These are phyloP conservation scores for Catharus fuscescens DNA, from an alignment of 2,113 vertebrate species.

Conservation along the genomic window DNA sequence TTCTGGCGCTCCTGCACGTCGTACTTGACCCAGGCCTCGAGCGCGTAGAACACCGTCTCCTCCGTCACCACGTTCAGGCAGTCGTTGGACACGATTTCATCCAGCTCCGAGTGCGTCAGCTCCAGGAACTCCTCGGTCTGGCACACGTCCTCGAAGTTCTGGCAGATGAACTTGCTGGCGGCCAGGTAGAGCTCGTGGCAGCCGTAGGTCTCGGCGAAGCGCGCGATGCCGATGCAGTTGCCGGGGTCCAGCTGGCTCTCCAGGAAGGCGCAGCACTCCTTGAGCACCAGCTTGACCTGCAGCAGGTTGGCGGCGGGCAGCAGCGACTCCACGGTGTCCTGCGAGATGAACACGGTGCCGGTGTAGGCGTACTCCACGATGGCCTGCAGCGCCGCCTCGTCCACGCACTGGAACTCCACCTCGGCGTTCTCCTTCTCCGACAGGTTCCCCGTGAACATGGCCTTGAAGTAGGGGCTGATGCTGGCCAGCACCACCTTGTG, in stretches of 20 bases:
- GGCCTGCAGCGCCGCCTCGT: conserved; percentile 92
- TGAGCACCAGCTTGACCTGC: conserved; percentile 94
- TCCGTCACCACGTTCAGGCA: conserved; percentile 95
- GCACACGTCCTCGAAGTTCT: conserved; percentile 96
- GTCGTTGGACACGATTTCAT: conserved; percentile 96
- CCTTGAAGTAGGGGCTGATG: conserved; percentile 99
- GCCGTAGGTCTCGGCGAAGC: conserved; percentile 96
- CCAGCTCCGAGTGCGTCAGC: conserved; percentile 89
- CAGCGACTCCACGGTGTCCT: conserved; percentile 95
- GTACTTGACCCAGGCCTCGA: conserved; percentile 97
- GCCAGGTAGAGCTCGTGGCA: conserved; percentile 94
- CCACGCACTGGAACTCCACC: conserved; percentile 96
- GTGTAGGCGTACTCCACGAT: conserved; percentile 98
- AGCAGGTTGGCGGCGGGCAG: conserved; percentile 97
- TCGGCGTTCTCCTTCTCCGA: conserved; percentile 96
- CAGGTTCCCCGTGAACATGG: conserved; percentile 98
- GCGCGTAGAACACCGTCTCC: conserved; percentile 92
- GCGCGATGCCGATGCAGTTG: conserved; percentile 97
- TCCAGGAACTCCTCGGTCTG: conserved; percentile 96
- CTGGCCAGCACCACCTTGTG: conserved; percentile 97
- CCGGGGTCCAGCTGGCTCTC: conserved; percentile 95
- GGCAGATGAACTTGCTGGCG: conserved; percentile 94
- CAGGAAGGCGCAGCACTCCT: conserved; percentile 96
- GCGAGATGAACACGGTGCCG: conserved; percentile 94
- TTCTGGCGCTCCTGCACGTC: conserved; percentile 93